Percentiles rank a stretch among this genome's conserved stretches.
Evolutionary conservation across 2,888 invertebrate species (phyloP).

Genomic region (Cataglyphis albicans): DNA sequence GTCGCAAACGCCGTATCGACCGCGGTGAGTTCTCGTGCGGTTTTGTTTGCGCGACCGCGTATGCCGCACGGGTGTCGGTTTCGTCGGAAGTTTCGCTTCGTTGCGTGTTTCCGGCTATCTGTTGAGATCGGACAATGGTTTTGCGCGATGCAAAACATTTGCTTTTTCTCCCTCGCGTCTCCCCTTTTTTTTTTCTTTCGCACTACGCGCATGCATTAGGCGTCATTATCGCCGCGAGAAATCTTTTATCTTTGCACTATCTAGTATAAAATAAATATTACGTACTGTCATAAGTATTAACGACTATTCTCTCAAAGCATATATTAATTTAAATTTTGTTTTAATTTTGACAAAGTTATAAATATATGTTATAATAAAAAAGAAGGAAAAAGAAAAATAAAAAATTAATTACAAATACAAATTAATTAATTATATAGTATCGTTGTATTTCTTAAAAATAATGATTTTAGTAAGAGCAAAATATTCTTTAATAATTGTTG

Average conservation of each 20-base stretch:
- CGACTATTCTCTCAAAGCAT: background rate
- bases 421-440: background rate
- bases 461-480: background rate
- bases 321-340: background rate
- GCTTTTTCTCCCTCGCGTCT: background rate
- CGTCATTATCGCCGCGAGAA: background rate
- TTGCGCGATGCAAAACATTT: constrained; percentile 56
- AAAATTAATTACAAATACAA: background rate
- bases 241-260: constrained; percentile 5
- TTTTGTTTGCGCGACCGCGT: constrained; percentile 55
- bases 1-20: constrained; percentile 54
- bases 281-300: background rate
- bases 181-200: background rate
- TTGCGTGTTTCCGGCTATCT: constrained; percentile 75
- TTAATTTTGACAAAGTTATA: background rate
- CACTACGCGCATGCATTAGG: background rate
- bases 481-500: background rate
- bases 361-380: background rate
- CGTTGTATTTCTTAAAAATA: background rate
- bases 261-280: constrained; percentile 1
- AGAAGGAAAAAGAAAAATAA: background rate
- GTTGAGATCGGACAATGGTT: constrained; percentile 64
- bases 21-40: constrained; percentile 57
- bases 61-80: constrained; percentile 70
- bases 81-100: constrained; percentile 77